phyloP scores from a whole-genome alignment of 2,888 invertebrate genomes.

The Diaphora mendica region DNA sequence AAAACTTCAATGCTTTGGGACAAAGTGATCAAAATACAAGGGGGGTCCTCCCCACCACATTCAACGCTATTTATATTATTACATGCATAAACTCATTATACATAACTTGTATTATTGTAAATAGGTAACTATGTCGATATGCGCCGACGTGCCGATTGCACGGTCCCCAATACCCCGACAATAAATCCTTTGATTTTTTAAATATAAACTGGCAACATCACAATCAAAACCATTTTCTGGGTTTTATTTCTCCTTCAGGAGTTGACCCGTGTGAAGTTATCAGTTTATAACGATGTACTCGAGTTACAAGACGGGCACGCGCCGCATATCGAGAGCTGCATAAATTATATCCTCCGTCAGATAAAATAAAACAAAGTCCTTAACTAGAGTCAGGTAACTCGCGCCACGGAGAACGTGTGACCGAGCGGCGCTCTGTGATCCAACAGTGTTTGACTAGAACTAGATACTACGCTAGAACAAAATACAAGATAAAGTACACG shows the following conservation, averaged over 20 bases:
- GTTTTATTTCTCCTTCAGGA: not conserved
- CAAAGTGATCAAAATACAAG: not conserved
- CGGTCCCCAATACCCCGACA: conserved; percentile 31
- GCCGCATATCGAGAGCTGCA: conserved; percentile 69
- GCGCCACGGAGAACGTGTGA: conserved; percentile 52
- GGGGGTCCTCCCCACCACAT: conserved; percentile 37
- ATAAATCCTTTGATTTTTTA: conserved; percentile 23
- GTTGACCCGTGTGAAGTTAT: not conserved
- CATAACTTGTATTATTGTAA: conserved; percentile 73
- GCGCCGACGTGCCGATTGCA: conserved; percentile 53
- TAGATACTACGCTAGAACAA: conserved; percentile 54
- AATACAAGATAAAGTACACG: conserved; percentile 31
- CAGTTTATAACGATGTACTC: not conserved
- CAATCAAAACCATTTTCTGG: not conserved
- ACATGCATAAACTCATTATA: conserved; percentile 74
- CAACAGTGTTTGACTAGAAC: conserved; percentile 61
- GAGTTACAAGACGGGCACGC: conserved; percentile 28
- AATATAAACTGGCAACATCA: conserved; percentile 12
- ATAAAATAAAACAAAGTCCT: conserved; percentile 66
- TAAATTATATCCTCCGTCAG: conserved; percentile 63
- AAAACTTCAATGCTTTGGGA: conserved; percentile 13
- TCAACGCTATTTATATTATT: conserved; percentile 69
- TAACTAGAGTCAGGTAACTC: conserved; percentile 77
- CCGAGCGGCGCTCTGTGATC: conserved; percentile 45
- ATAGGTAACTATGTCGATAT: conserved; percentile 74